phyloP scores from a whole-genome alignment of 2,888 invertebrate genomes.

The Micropterix aruncella region DNA sequence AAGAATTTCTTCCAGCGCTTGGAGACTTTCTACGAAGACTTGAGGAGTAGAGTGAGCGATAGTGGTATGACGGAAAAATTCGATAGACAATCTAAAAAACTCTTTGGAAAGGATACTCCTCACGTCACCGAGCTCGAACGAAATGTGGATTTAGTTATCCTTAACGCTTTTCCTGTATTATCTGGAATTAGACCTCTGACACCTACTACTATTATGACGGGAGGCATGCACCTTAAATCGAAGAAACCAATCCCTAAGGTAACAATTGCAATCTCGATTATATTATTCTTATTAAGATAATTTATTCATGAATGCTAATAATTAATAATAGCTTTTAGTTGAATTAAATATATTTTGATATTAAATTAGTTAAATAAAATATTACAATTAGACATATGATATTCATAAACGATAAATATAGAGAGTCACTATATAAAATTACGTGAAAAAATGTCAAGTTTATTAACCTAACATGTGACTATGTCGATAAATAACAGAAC shows the following conservation, averaged over 20 bases:
- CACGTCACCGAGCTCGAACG: conserved; percentile 13
- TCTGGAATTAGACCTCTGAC: conserved; percentile 21
- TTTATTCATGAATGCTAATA: too few species aligned
- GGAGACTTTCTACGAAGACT: neutral
- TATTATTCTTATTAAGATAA: too few species aligned
- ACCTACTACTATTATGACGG: conserved; percentile 23
- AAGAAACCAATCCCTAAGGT: conserved; percentile 24
- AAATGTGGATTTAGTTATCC: conserved; percentile 22
- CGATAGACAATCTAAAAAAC: conserved; percentile 10
- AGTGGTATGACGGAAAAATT: conserved; percentile 5
- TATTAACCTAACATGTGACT: too few species aligned
- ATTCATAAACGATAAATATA: too few species aligned
- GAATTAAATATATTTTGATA: too few species aligned
- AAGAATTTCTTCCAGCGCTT: conserved; percentile 15
- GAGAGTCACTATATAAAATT: too few species aligned
- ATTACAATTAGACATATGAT: too few species aligned
- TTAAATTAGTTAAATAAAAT: too few species aligned
- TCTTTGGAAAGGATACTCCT: conserved; percentile 13
- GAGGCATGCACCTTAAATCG: conserved; percentile 25
- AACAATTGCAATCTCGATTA: too few species aligned
- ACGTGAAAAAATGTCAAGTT: too few species aligned
- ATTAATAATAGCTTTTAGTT: too few species aligned
- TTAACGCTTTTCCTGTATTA: conserved; percentile 24
- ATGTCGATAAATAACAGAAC: too few species aligned
- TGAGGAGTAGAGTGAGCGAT: conserved; percentile 3